Evolutionary conservation across 1,140 invertebrate genomes (phyloP).

Genomic region (Muscidifurax raptorellus): DNA sequence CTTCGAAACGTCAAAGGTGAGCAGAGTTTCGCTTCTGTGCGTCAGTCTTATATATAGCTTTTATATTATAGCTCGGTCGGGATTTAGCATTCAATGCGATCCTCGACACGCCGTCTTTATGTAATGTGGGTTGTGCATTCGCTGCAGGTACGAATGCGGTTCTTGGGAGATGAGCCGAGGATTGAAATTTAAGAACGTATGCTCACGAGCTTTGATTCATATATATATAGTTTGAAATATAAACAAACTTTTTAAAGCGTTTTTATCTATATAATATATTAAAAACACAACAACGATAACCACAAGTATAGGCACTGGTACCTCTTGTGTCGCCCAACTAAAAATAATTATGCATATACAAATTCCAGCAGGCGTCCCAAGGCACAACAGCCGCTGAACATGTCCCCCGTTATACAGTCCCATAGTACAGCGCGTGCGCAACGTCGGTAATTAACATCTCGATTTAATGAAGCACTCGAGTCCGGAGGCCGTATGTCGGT

Average conservation of each 20-base stretch:
- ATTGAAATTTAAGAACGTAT: too few relatives aligned
- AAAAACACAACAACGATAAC: too few relatives aligned
- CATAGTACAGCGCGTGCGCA: neutral
- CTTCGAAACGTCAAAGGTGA: slow-evolving; percentile 18
- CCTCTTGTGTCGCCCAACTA: neutral
- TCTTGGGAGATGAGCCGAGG: too few relatives aligned
- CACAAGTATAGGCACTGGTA: too few relatives aligned
- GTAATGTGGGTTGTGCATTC: neutral
- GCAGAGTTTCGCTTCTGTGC: too few relatives aligned
- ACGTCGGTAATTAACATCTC: slow-evolving; percentile 70
- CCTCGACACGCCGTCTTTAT: neutral
- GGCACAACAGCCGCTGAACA: neutral
- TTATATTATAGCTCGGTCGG: too few relatives aligned
- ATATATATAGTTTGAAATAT: too few relatives aligned
- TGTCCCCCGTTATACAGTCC: too few relatives aligned
- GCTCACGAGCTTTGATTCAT: too few relatives aligned
- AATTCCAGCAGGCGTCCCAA: slow-evolving; percentile 23
- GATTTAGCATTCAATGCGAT: neutral
- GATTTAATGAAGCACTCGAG: slow-evolving; percentile 70
- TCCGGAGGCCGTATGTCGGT: slow-evolving; percentile 69
- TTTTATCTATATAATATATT: too few relatives aligned
- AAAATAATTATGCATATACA: slow-evolving; percentile 1
- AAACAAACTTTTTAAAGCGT: too few relatives aligned
- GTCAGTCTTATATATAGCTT: neutral
- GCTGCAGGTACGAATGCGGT: too few relatives aligned